Conservation (phyloP, 2,113 vertebrate genomes). For the Cynoglossus semilaevis region DNA sequence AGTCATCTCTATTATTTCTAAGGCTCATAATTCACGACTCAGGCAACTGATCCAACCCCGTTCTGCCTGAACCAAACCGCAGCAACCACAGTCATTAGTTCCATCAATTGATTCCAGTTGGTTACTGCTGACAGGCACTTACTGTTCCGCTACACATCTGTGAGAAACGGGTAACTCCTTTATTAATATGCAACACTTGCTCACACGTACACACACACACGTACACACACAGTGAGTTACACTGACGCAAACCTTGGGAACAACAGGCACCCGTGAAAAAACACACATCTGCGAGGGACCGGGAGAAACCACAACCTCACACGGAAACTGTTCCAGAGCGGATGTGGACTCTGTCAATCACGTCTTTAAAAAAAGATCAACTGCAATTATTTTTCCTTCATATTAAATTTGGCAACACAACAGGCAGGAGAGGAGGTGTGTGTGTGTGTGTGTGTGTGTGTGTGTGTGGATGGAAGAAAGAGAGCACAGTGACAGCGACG, state of each 20-base stretch:
- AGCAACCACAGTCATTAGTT: conserved; percentile 25
- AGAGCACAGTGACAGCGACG: background rate
- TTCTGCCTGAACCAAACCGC: conserved; percentile 42
- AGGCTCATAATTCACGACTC: conserved; percentile 39
- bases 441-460: background rate
- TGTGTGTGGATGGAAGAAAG: background rate
- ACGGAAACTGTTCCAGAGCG: conserved; percentile 12
- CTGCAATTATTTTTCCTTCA: too few species aligned
- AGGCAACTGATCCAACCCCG: conserved; percentile 26
- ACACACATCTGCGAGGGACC: conserved; percentile 52
- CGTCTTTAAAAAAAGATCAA: too few species aligned
- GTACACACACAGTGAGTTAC: too few species aligned
- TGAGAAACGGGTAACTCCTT: conserved; percentile 51
- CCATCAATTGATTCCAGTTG: conserved; percentile 16
- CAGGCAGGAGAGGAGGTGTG: conserved; percentile 2
- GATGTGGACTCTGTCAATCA: conserved; percentile 14
- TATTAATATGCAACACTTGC: conserved; percentile 41
- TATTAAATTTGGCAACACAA: conserved; percentile 11
- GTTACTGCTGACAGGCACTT: conserved; percentile 35
- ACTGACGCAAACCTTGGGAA: conserved; percentile 21
- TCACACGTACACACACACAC: background rate
- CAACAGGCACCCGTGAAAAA: conserved; percentile 60
- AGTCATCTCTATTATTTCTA: conserved; percentile 16
- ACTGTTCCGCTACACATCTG: conserved; percentile 47
- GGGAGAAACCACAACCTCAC: conserved; percentile 29